Evolutionary conservation across 2,113 vertebrate genomes (phyloP), one percentile per base, ranked within the genome.

Genomic region (Amphiprion ocellaris): DNA sequence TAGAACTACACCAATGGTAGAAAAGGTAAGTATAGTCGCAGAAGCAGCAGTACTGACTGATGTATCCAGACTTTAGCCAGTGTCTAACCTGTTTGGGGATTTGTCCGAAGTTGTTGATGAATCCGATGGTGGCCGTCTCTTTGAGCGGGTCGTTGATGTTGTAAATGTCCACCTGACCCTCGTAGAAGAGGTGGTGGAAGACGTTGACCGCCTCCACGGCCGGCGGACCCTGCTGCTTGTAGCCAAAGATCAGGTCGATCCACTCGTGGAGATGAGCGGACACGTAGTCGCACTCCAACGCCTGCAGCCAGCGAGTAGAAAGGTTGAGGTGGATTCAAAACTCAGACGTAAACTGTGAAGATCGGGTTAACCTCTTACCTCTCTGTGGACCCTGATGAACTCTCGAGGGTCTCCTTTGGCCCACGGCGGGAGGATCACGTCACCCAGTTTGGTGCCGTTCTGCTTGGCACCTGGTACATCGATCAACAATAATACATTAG

Each of bases 81-180:
- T 12, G 15, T 52, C 65, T 7, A 87, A 99, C 98, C 97, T 99
- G 98, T 91, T 99, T 99, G 81, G 98, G 98, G 91, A 99, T 99
- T 90, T 99, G 98, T 61, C 98, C 98, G 4, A 99, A 99, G 94
- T 99, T 99, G 91, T 99, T 99, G 92, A 99, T 99, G 92, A 99
- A 99, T 65, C 98, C 98, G 59, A 99, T 99, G 82, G 98, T 99
- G 85, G 98, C 98, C 0, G 98, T 99, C 87, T 99, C 98, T 90
- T 99, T 99, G 10, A 99, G 95, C 0, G 98, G 98, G 91, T 99
- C 98, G 26, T 99, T 99, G 85, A 99, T 99, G 93, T 99, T 99
- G 94, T 99, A 99, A 83, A 99, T 99, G 86, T 99, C 98, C 88
- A 99, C 98, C 90, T 99, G 98, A 2, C 98, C 98, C 91, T 99